Conservation (phyloP, 2,888 invertebrate genomes). For the Podabrus alpinus region DNA sequence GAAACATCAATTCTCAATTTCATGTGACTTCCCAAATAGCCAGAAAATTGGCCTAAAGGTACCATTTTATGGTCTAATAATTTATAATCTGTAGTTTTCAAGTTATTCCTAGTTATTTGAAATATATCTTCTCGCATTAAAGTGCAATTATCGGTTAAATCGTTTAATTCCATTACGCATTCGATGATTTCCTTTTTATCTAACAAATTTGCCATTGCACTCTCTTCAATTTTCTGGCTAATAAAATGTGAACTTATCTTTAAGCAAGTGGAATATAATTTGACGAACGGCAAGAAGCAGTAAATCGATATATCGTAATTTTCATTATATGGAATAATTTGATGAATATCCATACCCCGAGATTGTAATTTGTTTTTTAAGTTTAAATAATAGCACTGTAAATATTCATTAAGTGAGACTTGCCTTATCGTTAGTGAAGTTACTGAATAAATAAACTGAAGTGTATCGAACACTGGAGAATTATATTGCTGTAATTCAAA, state of each 20-base stretch:
- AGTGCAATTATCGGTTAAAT: constrained; percentile 10
- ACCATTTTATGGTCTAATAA: constrained; percentile 29
- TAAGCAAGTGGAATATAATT: constrained; percentile 30
- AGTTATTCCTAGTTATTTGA: constrained; percentile 34
- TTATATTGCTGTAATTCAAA: constrained; percentile 57
- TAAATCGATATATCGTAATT: constrained; percentile 24
- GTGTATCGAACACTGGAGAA: constrained; percentile 67
- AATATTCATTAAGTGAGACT: constrained; percentile 29
- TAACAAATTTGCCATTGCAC: background rate
- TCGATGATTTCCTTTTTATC: constrained; percentile 6
- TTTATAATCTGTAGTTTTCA: constrained; percentile 33
- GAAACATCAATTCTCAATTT: constrained; percentile 34
- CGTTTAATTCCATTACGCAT: constrained; percentile 17
- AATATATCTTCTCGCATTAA: constrained; percentile 40
- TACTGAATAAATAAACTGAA: constrained; percentile 44
- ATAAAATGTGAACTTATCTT: background rate
- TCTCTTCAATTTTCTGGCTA: background rate
- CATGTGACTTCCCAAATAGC: constrained; percentile 43
- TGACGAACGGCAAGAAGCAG: constrained; percentile 30
- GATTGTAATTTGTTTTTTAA: constrained; percentile 18
- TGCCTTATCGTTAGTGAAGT: constrained; percentile 33
- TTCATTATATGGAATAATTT: constrained; percentile 16
- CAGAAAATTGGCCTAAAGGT: constrained; percentile 33
- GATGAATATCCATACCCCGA: constrained; percentile 20
- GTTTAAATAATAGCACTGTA: constrained; percentile 29